phyloP scores from a whole-genome alignment of 2,888 invertebrate species.

The Amphimallon solstitiale region DNA sequence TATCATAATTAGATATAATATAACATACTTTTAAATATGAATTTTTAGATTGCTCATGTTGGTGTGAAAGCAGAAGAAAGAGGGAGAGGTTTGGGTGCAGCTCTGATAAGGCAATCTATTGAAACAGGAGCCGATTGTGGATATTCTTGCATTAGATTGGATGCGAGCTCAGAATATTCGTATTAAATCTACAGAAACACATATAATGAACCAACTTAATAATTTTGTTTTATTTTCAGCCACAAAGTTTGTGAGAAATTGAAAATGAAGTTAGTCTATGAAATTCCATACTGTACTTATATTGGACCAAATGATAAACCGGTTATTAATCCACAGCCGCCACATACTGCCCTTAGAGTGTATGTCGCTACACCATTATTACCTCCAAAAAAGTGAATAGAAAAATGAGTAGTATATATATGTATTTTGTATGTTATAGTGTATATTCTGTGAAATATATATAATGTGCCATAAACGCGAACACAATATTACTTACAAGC shows the following conservation, averaged over 20 bases:
- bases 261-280: slow-evolving; percentile 65
- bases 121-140: slow-evolving; percentile 64
- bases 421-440: not conserved
- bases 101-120: slow-evolving; percentile 61
- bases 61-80: slow-evolving; percentile 64
- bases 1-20: too few species aligned
- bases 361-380: slow-evolving; percentile 58
- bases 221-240: slow-evolving; percentile 55
- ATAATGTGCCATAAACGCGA: too few species aligned
- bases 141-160: slow-evolving; percentile 63
- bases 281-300: slow-evolving; percentile 67
- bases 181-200: too few species aligned
- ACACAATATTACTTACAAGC: too few species aligned
- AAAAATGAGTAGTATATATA: not conserved
- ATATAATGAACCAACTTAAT: not conserved
- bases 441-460: too few species aligned
- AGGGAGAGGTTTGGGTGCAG: slow-evolving; percentile 64
- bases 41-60: slow-evolving; percentile 64
- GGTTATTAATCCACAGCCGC: slow-evolving; percentile 66
- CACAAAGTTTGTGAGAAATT: slow-evolving; percentile 64
- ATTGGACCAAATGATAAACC: slow-evolving; percentile 63
- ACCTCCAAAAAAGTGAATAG: slow-evolving; percentile 23
- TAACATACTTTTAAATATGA: too few species aligned
- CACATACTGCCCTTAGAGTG: slow-evolving; percentile 63
- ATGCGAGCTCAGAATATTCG: slow-evolving; percentile 59